Evolutionary conservation across 2,797 vertebrate genomes (phyloP).

Genomic region (Pseudomugil tenellus): DNA sequence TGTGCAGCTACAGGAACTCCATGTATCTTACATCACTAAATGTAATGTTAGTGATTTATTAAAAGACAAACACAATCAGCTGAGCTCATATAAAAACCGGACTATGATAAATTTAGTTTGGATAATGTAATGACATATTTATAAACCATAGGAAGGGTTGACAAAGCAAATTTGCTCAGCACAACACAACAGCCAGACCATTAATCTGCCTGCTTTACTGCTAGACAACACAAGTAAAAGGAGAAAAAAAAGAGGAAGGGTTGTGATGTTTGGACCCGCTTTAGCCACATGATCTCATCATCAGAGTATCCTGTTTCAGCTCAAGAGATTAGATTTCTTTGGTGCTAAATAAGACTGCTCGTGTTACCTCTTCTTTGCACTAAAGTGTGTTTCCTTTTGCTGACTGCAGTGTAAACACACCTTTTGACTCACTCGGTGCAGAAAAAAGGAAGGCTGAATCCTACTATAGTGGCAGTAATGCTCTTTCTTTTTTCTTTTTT

Average conservation of each 20-base stretch:
- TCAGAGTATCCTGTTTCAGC: conserved; percentile 60
- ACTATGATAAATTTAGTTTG: conserved; percentile 63
- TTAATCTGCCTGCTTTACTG: no score
- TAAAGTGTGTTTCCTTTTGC: conserved; percentile 51
- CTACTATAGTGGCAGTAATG: background rate
- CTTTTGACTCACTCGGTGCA: conserved; percentile 13
- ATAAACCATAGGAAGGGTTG: conserved; percentile 39
- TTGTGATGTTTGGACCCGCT: conserved; percentile 57
- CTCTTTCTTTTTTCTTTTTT: background rate
- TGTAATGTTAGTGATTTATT: conserved; percentile 36
- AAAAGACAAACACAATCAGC: conserved; percentile 48
- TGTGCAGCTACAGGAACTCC: conserved; percentile 7
- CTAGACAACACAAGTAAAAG: no score
- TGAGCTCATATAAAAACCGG: conserved; percentile 45
- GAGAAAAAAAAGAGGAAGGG: no score
- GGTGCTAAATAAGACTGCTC: conserved; percentile 66
- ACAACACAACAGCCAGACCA: no score
- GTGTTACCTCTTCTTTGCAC: conserved; percentile 52
- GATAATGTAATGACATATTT: conserved; percentile 73
- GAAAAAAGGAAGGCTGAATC: background rate
- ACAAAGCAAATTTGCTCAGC: no score
- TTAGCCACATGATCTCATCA: conserved; percentile 76
- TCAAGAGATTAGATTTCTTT: conserved; percentile 70
- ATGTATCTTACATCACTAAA: conserved; percentile 35
- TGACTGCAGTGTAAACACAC: conserved; percentile 25